phyloP scores from a whole-genome alignment of 2,797 vertebrate species.

The Tympanoctomys barrerae region DNA sequence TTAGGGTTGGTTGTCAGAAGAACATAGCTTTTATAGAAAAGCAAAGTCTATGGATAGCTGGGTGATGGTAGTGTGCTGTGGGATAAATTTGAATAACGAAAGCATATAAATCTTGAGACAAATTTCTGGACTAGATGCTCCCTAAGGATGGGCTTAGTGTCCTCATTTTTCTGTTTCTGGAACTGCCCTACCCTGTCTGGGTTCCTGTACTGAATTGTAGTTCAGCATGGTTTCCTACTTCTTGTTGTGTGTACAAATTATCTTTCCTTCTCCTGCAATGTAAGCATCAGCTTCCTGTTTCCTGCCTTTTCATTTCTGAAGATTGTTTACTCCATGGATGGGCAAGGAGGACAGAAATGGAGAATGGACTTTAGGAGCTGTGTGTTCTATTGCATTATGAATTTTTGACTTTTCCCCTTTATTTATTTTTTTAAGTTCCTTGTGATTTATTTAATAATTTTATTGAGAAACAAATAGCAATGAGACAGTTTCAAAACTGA shows the following conservation, averaged over 20 bases:
- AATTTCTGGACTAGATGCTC: neutral
- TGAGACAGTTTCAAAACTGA: too few species aligned
- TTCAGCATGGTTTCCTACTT: neutral
- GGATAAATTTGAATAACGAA: neutral
- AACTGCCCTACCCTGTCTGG: accelerated
- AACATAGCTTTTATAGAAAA: neutral
- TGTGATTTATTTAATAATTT: too few species aligned
- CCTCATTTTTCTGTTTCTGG: neutral
- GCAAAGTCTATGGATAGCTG: neutral
- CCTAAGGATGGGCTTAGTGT: neutral
- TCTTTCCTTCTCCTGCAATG: neutral
- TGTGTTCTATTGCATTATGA: neutral
- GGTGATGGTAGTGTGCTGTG: neutral
- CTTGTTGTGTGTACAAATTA: neutral
- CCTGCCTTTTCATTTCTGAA: neutral
- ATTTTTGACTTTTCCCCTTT: neutral
- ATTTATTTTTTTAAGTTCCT: too few species aligned
- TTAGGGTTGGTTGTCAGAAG: neutral
- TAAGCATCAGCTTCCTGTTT: neutral
- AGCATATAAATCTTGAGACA: neutral
- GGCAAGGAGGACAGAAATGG: neutral
- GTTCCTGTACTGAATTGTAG: neutral
- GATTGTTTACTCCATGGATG: neutral
- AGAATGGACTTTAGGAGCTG: neutral
- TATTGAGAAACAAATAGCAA: too few species aligned